Conservation (phyloP, 30 jellyfish, hydroid and myxozoan species). For the Aurelia aurita complex sp. Pacific region DNA sequence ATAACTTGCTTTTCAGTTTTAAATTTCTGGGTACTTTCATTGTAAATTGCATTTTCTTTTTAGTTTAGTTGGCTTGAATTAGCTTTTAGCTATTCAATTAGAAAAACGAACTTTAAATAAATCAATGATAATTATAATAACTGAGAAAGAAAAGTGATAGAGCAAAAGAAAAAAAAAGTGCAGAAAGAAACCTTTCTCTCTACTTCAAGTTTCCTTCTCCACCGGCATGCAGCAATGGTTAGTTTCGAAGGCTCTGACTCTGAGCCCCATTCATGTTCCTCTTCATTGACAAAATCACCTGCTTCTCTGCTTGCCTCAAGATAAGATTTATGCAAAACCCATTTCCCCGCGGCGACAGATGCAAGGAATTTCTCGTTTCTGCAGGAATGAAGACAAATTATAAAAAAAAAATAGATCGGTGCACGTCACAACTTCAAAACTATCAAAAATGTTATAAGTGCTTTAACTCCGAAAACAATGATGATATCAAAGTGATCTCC, state of each 20-base stretch:
- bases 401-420: too few species aligned
- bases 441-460: too few species aligned
- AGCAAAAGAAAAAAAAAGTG: background rate
- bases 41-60: too few species aligned
- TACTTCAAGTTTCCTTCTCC: conserved; percentile 73
- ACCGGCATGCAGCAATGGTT: conserved; percentile 83
- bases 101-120: background rate
- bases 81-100: background rate
- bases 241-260: conserved; percentile 75
- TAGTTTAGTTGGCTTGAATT: background rate
- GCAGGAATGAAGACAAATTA: too few species aligned
- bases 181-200: conserved; percentile 37
- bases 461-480: too few species aligned
- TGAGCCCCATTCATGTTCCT: conserved; percentile 93
- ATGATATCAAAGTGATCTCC: too few species aligned
- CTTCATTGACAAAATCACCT: conserved; percentile 82
- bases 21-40: too few species aligned
- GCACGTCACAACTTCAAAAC: too few species aligned
- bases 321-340: conserved; percentile 96
- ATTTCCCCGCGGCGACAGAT: conserved; percentile 96
- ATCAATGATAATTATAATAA: background rate
- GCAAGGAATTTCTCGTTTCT: conserved; percentile 95
- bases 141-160: background rate
- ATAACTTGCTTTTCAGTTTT: too few species aligned
- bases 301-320: conserved; percentile 95